phyloP scores from a whole-genome alignment of 2,888 invertebrate genomes.

The Timandra comae region DNA sequence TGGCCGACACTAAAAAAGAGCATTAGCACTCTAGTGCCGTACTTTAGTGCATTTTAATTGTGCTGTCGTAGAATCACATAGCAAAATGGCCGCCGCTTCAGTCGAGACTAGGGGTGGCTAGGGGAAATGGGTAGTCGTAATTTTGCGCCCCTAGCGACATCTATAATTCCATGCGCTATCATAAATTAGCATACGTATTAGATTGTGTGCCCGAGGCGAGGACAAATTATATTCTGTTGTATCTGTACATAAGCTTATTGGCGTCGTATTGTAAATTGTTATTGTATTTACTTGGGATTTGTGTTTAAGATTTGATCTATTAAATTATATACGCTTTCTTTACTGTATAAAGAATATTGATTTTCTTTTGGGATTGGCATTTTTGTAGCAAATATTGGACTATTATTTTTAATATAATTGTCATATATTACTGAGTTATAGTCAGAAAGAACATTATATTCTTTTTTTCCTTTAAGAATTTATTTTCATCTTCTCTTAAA shows the following conservation, averaged over 20 bases:
- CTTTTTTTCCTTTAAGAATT: no score
- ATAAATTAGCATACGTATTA: conserved; percentile 75
- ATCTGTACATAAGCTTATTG: neutral
- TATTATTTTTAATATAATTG: no score
- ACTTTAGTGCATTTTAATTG: conserved; percentile 44
- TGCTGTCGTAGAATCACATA: conserved; percentile 41
- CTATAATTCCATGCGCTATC: conserved; percentile 69
- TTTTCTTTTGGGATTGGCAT: no score
- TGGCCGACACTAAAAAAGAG: conserved; percentile 27
- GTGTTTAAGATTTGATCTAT: no score
- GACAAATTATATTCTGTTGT: conserved; percentile 52
- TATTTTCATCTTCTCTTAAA: no score
- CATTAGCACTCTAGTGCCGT: conserved; percentile 35
- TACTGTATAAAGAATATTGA: no score
- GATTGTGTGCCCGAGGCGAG: conserved; percentile 45
- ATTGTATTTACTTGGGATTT: no score
- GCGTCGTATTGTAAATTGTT: neutral
- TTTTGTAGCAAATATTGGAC: no score
- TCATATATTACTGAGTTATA: no score
- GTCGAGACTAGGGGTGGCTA: conserved; percentile 29
- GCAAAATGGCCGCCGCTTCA: conserved; percentile 59
- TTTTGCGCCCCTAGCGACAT: conserved; percentile 64
- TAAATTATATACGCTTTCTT: no score
- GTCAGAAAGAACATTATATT: no score
- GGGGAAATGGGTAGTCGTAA: conserved; percentile 38